These are phyloP conservation scores for Homarus gammarus DNA, from an alignment of 2,888 invertebrate genomes.

Conservation along the genomic window DNA sequence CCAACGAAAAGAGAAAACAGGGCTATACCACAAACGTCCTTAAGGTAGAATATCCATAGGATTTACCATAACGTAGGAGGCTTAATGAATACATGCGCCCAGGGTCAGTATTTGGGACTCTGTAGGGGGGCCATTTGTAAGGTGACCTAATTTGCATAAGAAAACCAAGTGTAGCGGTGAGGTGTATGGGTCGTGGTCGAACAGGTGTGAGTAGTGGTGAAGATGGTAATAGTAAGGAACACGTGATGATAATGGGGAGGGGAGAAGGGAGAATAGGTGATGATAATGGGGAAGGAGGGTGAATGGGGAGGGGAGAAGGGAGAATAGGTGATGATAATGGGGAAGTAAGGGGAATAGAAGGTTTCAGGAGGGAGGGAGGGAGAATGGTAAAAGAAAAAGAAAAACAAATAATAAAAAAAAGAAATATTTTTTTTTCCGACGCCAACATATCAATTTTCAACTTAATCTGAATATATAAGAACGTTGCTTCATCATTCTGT, in stretches of 20 bases:
- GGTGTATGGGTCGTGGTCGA: too few relatives aligned
- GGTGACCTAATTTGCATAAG: conserved; percentile 11
- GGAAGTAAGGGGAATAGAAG: background rate
- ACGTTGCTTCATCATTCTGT: too few relatives aligned
- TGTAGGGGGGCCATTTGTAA: background rate
- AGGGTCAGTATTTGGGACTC: background rate
- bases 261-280: background rate
- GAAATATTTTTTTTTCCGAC: too few relatives aligned
- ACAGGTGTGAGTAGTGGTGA: background rate
- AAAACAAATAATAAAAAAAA: too few relatives aligned
- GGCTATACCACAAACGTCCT: background rate
- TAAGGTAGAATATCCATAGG: too few relatives aligned
- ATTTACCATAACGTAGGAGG: too few relatives aligned
- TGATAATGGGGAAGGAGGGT: background rate
- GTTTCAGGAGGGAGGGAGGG: too few relatives aligned
- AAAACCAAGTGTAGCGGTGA: background rate
- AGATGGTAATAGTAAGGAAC: background rate
- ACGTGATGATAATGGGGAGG: background rate
- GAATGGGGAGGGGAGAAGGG: too few relatives aligned
- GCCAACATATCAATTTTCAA: too few relatives aligned
- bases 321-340: background rate
- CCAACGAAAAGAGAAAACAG: background rate
- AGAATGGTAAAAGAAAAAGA: too few relatives aligned
- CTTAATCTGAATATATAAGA: too few relatives aligned
- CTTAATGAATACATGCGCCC: background rate